Base-by-base conservation (phyloP, 2,888 invertebrate species). In the Macrostomum cliftonense region DNA sequence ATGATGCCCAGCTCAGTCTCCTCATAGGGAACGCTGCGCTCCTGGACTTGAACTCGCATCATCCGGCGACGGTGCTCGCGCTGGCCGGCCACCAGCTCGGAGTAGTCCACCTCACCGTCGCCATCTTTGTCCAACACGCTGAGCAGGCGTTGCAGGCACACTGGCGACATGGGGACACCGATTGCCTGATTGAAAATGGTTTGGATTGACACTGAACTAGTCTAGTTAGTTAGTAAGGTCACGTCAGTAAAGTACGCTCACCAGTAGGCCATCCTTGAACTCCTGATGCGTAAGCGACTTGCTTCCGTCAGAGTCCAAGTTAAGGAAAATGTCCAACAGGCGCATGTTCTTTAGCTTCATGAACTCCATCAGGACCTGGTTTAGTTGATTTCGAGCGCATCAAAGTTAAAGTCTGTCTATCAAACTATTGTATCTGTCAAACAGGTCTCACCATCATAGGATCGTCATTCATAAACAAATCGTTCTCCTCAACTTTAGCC, bases 301-400 rank as follows among this genome's bases (percentile, higher is more conserved):
- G 49, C 60, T 62, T n/a, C 58, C 59, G 52, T 63, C 62, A 42
- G 59, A 59, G 51, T 62, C 61, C 43, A 63, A 54, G 14, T 57
- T 57, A 12, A 59, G 50, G 40, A 63, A 61, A 13, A 62, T 49
- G 47, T 62, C 62, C 47, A 61, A 56, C 9, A 62, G 55, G 2
- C 61, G 51, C 16, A 61, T 58, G 11, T 58, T 45, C 37, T 45
- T 45, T 11, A 45, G n/a, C 17, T 28, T 54, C 60, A 62, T 62
- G 53, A 59, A 63, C 48, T 63, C 63, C 37, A 63, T 57, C 12
- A 63, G 50, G 20, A 63, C 54, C 44, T 47, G 2, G n/a, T n/a
- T n/a, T n/a, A n/a, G n/a, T n/a, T n/a, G n/a, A n/a, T n/a, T n/a
- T n/a, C n/a, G n/a, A n/a, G n/a, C n/a, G n/a, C n/a, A n/a, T n/a